Base-by-base conservation (phyloP, 1,140 invertebrate species). In the Mizuhopecten yessoensis region DNA sequence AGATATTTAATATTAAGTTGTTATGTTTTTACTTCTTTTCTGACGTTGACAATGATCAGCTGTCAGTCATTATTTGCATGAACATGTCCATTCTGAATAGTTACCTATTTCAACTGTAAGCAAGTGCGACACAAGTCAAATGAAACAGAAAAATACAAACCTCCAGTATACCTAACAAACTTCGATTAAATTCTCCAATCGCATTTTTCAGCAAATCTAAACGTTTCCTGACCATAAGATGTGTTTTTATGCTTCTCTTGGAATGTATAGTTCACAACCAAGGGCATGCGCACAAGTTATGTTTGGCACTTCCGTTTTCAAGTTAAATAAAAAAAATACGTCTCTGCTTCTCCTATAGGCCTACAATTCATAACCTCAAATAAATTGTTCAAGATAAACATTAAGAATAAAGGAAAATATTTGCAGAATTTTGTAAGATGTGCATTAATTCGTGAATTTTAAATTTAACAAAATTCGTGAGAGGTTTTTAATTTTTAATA, bases 231-330 rank as follows among this genome's bases (percentile, higher is more conserved):
- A 75, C 17, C n/a, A 0, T 7, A 75, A n/a, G n/a, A 29, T 75
- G 23, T n/a, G 57, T 75, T 75, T 57, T 75, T 75, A 29, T 75
- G 23, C 57, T 29, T 75, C 13, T n/a, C 29, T 75, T 75, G 57
- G 57, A 75, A 75, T 75, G 57, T 75, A 75, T 75, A 75, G 57
- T 75, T 75, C 57, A 75, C 57, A 75, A 75, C 57, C 23, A 75
- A 5, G 29, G n/a, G 23, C 57, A 75, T 75, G 57, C 57, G 57
- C 57, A 75, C 20, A 75, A 29, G 17, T 29, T 29, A 17, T 75
- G n/a, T 75, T 29, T 75, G 17, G 0, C 1, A 75, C 57, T 75
- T 75, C 57, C 57, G 57, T 75, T 75, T 75, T 75, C 23, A 75
- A 29, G n/a, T 29, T 11, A 5, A 45, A 10, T 45, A 39, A 7